Percentiles rank a stretch among this genome's conserved stretches.
Evolutionary conservation across 2,797 vertebrate species (phyloP).

Genomic region (Esox lucius): DNA sequence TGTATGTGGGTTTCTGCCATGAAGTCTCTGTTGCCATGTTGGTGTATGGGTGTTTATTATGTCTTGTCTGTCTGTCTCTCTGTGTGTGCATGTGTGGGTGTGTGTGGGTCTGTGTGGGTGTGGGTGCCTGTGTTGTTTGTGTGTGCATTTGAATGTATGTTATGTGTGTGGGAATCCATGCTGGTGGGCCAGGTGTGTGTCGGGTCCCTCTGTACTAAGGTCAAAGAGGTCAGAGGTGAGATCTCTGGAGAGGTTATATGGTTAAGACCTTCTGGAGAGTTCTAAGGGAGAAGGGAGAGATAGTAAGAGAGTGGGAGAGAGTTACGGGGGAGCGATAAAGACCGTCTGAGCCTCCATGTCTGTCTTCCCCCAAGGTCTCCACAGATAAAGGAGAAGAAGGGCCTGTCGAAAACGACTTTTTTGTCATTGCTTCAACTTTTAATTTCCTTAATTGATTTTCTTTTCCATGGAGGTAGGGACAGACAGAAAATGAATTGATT

Average conservation of each 20-base stretch:
- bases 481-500: constrained; percentile 75
- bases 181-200: constrained; percentile 42
- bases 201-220: constrained; percentile 31
- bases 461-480: constrained; percentile 61
- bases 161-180: neutral
- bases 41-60: neutral
- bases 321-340: constrained; percentile 16
- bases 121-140: neutral
- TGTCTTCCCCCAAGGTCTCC: neutral
- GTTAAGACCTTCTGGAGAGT: constrained; percentile 17
- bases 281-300: constrained; percentile 18
- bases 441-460: constrained; percentile 75
- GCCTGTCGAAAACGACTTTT: constrained; percentile 60
- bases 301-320: constrained; percentile 4
- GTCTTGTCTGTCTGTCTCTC: neutral
- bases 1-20: neutral
- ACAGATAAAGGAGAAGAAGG: constrained; percentile 3
- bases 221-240: constrained; percentile 51
- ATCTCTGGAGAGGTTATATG: neutral
- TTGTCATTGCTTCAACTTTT: constrained; percentile 69
- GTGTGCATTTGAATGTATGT: neutral
- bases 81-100: neutral
- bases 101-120: neutral
- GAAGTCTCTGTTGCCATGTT: no score
- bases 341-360: neutral